Conservation (phyloP, 2,888 invertebrate genomes). For the Cheilosia impressa region DNA sequence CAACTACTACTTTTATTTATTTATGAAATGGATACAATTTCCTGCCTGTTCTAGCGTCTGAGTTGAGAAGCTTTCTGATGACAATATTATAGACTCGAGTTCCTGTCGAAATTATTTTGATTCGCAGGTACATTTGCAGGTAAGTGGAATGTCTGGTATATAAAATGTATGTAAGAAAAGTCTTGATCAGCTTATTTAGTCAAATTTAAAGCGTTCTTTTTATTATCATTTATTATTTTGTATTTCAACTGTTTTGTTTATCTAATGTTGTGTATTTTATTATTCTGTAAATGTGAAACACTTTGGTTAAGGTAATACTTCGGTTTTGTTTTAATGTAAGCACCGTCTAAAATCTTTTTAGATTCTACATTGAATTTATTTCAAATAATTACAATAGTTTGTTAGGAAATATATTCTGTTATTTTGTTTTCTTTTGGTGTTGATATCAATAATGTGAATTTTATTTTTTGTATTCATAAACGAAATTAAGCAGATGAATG, state of each 20-base stretch:
- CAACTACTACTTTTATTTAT: no score
- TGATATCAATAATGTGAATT: slow-evolving; percentile 41
- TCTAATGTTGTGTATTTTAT: slow-evolving; percentile 43
- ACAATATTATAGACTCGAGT: no score
- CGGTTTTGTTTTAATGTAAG: slow-evolving; percentile 49
- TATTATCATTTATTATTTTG: slow-evolving; percentile 64
- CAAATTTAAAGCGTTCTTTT: slow-evolving; percentile 73
- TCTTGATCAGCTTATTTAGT: slow-evolving; percentile 29
- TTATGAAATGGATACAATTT: no score
- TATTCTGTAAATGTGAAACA: slow-evolving; percentile 74
- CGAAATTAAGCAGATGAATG: slow-evolving; percentile 67
- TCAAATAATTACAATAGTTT: slow-evolving; percentile 49
- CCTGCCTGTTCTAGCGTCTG: no score
- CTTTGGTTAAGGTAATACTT: slow-evolving; percentile 72
- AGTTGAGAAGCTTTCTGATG: no score
- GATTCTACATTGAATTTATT: slow-evolving; percentile 45
- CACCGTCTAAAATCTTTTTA: slow-evolving; percentile 50
- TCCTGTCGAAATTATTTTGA: background rate
- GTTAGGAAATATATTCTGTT: slow-evolving; percentile 53
- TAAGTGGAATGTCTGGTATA: background rate
- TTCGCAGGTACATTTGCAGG: background rate
- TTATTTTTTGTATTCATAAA: slow-evolving; percentile 18
- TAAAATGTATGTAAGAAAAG: slow-evolving; percentile 38
- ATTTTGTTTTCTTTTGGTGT: slow-evolving; percentile 33
- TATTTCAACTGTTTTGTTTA: slow-evolving; percentile 41